phyloP scores from a whole-genome alignment of 2,113 vertebrate genomes.

The Rhabdomys dilectus region DNA sequence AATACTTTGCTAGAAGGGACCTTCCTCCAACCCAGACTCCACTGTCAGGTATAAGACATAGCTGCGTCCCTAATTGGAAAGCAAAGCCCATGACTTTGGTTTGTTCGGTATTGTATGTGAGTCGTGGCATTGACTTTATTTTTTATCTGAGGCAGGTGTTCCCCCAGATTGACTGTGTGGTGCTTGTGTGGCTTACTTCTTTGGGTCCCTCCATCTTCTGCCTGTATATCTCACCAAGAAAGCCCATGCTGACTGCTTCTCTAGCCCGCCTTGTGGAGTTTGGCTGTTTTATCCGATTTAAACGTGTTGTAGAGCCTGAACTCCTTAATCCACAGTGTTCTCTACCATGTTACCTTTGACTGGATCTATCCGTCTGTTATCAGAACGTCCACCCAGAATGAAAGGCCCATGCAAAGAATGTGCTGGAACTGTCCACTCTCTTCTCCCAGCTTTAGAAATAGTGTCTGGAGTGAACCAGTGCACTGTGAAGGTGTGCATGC shows the following conservation, averaged over 20 bases:
- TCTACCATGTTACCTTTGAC: background rate
- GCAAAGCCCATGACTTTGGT: background rate
- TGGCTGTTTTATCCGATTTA: background rate
- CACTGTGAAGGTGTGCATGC: background rate
- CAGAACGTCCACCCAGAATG: background rate
- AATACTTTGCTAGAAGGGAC: background rate
- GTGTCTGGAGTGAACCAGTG: constrained; percentile 6
- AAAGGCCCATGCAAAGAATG: background rate
- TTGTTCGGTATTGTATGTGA: background rate
- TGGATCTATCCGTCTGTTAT: background rate
- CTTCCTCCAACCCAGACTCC: background rate
- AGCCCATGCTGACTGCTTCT: background rate
- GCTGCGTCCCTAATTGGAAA: constrained; percentile 7
- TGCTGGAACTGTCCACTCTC: background rate
- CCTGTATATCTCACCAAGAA: background rate
- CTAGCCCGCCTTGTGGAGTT: background rate
- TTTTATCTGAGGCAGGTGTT: background rate
- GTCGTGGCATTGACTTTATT: background rate
- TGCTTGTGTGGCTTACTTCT: background rate
- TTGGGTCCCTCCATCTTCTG: background rate
- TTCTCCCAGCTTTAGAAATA: background rate
- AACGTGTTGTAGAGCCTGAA: background rate
- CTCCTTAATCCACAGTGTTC: background rate
- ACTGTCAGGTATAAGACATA: background rate
- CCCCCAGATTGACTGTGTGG: background rate